Percentiles rank a stretch among this genome's conserved stretches.
These are phyloP conservation scores for Bucco capensis DNA, from an alignment of 2,113 vertebrate species.

Conservation along the genomic window DNA sequence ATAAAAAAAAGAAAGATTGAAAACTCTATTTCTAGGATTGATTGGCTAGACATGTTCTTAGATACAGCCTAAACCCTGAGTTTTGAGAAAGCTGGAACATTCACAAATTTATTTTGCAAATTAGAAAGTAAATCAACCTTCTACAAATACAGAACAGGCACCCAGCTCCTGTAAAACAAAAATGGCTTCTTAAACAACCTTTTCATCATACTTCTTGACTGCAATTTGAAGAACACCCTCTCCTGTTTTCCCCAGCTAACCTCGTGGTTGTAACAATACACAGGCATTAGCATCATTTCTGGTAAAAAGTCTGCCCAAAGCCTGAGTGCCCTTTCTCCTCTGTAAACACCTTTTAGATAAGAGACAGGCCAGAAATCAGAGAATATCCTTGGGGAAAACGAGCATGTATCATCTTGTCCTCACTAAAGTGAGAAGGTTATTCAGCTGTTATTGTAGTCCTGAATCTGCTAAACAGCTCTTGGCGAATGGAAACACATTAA, in stretches of 20 bases:
- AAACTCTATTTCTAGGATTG: neutral
- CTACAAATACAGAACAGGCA: neutral
- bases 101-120: neutral
- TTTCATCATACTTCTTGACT: fast-evolving
- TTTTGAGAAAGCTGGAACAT: neutral
- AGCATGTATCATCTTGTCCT: neutral
- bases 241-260: neutral
- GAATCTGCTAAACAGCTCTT: conserved; percentile 27
- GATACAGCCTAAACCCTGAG: neutral
- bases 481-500: neutral
- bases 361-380: neutral
- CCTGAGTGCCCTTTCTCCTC: neutral
- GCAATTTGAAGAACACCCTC: neutral
- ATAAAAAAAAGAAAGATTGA: neutral
- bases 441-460: neutral
- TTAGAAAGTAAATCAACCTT: neutral
- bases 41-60: neutral
- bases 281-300: neutral
- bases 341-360: neutral
- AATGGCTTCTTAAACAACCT: neutral
- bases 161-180: neutral
- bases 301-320: neutral
- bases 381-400: neutral
- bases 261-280: neutral
- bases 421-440: conserved; percentile 31